Conservation (phyloP, 2,888 invertebrate species). For the Orthonevra nobilis region DNA sequence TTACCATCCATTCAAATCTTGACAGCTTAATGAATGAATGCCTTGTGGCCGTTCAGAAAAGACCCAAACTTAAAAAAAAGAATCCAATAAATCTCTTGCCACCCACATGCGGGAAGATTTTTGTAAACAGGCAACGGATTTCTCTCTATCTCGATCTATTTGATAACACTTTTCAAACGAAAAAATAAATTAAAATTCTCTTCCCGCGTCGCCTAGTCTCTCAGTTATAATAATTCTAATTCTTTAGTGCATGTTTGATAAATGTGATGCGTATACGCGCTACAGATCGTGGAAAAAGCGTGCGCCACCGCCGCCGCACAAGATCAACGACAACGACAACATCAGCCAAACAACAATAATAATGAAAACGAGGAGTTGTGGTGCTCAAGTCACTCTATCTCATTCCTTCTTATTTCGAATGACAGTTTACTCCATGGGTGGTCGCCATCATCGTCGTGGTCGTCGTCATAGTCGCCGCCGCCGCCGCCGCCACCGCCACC, state of each 20-base stretch:
- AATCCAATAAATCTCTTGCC: slow-evolving; percentile 59
- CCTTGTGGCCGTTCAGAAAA: slow-evolving; percentile 26
- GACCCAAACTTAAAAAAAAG: slow-evolving; percentile 23
- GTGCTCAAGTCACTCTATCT: slow-evolving; percentile 38
- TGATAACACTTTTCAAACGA: slow-evolving; percentile 1
- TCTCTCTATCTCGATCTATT: slow-evolving; percentile 29
- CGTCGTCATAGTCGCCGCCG: slow-evolving; percentile 25
- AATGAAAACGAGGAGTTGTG: slow-evolving; percentile 40
- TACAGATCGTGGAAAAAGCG: slow-evolving; percentile 59
- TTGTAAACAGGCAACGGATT: slow-evolving; percentile 13
- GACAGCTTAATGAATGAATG: slow-evolving; percentile 68
- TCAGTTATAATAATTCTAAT: slow-evolving; percentile 15
- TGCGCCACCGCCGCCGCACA: slow-evolving; percentile 37
- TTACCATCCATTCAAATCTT: slow-evolving; percentile 31
- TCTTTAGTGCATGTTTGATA: slow-evolving; percentile 40
- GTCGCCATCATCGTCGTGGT: slow-evolving; percentile 52
- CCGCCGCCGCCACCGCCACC: slow-evolving; percentile 7
- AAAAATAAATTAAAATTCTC: slow-evolving; percentile 20
- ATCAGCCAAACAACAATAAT: slow-evolving; percentile 42
- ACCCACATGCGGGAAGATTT: slow-evolving; percentile 40
- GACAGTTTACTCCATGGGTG: slow-evolving; percentile 68
- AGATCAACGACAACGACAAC: not conserved
- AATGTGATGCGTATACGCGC: slow-evolving; percentile 61
- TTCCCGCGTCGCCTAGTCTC: not conserved
- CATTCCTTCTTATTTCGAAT: slow-evolving; percentile 56